These are phyloP conservation scores for Dolichopus griseipennis DNA, from an alignment of 2,888 invertebrate species.

Conservation along the genomic window DNA sequence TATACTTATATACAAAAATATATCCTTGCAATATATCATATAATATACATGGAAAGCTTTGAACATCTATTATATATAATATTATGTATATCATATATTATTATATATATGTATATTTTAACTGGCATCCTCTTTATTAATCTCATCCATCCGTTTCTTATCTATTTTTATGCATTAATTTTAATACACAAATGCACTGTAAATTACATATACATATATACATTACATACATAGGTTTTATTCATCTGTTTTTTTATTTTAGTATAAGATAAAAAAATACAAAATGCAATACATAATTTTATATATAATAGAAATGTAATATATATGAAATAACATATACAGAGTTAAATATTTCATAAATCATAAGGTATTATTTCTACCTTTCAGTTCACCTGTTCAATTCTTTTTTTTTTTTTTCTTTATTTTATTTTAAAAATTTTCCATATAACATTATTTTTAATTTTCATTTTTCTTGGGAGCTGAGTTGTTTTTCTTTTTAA, in stretches of 20 bases:
- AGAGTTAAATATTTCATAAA: neutral
- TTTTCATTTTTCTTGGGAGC: no score
- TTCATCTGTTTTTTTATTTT: neutral
- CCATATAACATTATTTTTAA: neutral
- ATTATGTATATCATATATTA: no score
- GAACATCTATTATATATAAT: no score
- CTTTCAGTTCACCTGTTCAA: slow-evolving; percentile 3
- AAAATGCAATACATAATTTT: neutral
- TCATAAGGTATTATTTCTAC: neutral
- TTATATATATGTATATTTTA: no score
- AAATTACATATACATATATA: neutral
- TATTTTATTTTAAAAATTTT: neutral
- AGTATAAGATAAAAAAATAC: neutral
- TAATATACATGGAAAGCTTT: no score
- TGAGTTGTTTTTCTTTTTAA: no score
- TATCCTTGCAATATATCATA: no score
- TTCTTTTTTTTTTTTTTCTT: neutral
- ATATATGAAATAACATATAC: neutral
- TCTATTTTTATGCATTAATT: neutral
- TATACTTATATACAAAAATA: no score
- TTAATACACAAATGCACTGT: neutral
- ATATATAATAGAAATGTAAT: neutral
- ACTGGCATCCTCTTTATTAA: neutral
- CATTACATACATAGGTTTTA: neutral
- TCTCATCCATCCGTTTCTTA: slow-evolving; percentile 1